Percentiles rank a stretch among this genome's conserved stretches.
phyloP scores from a whole-genome alignment of 2,113 vertebrate species.

The Sturnira hondurensis region DNA sequence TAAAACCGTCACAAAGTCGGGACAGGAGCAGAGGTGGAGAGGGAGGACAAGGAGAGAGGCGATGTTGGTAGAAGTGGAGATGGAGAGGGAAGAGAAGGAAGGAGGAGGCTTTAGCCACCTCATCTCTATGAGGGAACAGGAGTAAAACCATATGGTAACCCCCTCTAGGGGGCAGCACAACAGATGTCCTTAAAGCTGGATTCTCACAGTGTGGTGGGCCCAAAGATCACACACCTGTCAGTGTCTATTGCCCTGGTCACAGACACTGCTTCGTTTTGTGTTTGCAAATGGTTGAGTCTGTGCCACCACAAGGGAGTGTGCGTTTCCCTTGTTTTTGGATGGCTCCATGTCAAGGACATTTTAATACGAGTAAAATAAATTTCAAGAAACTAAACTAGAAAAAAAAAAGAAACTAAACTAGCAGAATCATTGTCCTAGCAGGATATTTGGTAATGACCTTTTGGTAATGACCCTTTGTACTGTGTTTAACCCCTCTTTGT shows the following conservation, averaged over 20 bases:
- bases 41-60: too few species aligned
- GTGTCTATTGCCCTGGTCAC: background rate
- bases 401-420: background rate
- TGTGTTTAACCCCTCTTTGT: background rate
- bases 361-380: background rate
- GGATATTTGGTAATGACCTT: background rate
- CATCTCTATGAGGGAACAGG: background rate
- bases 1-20: background rate
- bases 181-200: background rate
- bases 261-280: background rate
- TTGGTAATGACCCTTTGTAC: background rate
- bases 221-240: background rate
- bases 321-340: background rate
- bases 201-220: background rate
- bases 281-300: background rate
- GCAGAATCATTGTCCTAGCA: background rate
- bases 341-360: background rate
- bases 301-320: background rate
- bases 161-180: background rate
- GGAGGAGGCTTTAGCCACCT: background rate
- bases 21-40: background rate
- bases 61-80: background rate
- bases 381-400: background rate
- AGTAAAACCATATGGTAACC: background rate
- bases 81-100: background rate